Base-by-base conservation (phyloP, 2,113 vertebrate genomes). In the Etheostoma cragini region DNA sequence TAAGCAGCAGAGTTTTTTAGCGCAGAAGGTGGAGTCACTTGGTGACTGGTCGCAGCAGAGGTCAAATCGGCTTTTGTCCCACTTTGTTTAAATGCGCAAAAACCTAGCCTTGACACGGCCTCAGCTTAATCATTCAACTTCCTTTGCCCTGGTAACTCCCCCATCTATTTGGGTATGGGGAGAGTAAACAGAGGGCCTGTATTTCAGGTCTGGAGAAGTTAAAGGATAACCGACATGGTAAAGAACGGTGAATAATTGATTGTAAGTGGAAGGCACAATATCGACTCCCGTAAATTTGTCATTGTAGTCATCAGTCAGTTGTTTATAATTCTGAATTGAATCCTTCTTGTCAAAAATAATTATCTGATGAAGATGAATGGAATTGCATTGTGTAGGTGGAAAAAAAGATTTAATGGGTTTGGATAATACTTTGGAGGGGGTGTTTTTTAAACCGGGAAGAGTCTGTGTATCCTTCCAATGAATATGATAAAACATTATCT, bases 41-140 rank as follows among this genome's bases (percentile, higher is more conserved):
- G 58, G 78, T 61, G 81, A 94, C 91, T 91, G 92, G 91, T 24
- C 65, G 49, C 72, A 53, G 10, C 57, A 63, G 26, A 56, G n/a
- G 82, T 89, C 53, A 79, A 89, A 86, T 61, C 10, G 15, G 84
- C 68, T 49, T 70, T 70, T 38, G 61, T 75, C 71, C 72, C 78
- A 33, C 80, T 76, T 81, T 4, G 42, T 83, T 62, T 76, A 64
- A 67, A 57, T 30, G 8, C 13, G 56, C 46, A 53, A 77, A 83
- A 80, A 26, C 24, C 1, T 30, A 86, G 81, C 81, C 84, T 88
- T 87, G 82, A 60, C 63, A 81, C 73, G 35, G 33, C 66, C 42
- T 38, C 60, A 16, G 91, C 49, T 93, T 93, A 94, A 94, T 94
- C 86, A 95, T 94, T 94, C 71, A 94, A 82, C 84, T 16, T 72